A percentile compares a stretch with the other conserved stretches of the same genome.
Evolutionary conservation across 1,140 invertebrate genomes (phyloP).

Genomic region (Cylas formicarius): DNA sequence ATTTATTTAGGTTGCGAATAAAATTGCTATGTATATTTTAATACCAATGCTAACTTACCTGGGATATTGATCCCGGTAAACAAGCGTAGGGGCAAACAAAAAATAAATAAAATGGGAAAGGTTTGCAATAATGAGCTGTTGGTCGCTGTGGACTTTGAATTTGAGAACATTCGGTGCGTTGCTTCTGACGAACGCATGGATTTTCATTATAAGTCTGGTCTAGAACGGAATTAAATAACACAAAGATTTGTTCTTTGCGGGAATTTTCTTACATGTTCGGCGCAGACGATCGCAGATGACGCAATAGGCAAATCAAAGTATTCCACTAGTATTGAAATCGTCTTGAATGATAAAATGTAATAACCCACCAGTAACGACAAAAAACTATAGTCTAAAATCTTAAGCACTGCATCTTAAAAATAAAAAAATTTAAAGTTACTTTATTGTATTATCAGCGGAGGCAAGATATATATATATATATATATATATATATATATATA

Average conservation of each 20-base stretch:
- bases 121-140: constrained; percentile 48
- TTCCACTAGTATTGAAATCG: constrained; percentile 43
- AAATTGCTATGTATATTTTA: no score
- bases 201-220: constrained; percentile 80
- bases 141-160: constrained; percentile 40
- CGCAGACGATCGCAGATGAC: constrained; percentile 36
- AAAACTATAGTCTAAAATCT: no score
- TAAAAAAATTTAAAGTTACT: no score
- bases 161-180: constrained; percentile 50
- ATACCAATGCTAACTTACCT: no score
- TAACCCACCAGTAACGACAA: no score
- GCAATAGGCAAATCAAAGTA: constrained; percentile 43
- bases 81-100: constrained; percentile 77
- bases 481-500: no score
- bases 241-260: no score
- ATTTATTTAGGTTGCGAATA: no score
- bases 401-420: no score
- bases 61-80: constrained; percentile 81
- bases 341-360: constrained; percentile 36
- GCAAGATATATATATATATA: no score
- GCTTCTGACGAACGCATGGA: constrained; percentile 69
- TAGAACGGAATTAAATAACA: no score
- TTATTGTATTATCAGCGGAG: no score
- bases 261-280: constrained; percentile 31
- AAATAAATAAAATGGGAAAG: constrained; percentile 79